Base-by-base conservation (phyloP, 1,140 invertebrate genomes). In the Copidosoma floridanum region DNA sequence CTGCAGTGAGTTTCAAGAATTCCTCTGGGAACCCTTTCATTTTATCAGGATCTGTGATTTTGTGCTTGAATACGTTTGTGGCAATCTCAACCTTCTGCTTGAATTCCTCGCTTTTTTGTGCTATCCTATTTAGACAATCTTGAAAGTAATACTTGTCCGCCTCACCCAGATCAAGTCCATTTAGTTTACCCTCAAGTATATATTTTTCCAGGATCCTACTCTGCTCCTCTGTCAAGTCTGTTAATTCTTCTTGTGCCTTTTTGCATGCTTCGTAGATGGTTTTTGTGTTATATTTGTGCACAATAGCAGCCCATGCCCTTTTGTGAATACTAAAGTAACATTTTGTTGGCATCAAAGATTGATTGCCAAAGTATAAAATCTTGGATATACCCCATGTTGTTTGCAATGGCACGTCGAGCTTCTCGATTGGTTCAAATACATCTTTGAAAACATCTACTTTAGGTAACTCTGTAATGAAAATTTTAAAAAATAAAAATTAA, bases 351-450 rank as follows among this genome's bases (percentile, higher is more conserved):
- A 93, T 91, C 20, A 90, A 67, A n/a, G 86, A 86, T 66, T 85
- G 87, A 70, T 90, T 90, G n/a, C 90, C 88, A 50, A 90, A 80
- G 71, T 89, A 93, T 11, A 96, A 76, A 24, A 89, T 87, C 75
- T 93, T 95, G 0, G 91, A 86, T 62, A 93, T 83, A 27, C 90
- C 90, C 90, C 91, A 95, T n/a, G 90, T 92, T 29, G 87, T 84
- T 69, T 93, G 89, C 35, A 97, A 78, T 20, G 89, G 86, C 8
- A 82, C 83, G 23, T 85, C 84, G 1, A 88, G 72, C 63, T 86
- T 83, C 70, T 97, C 94, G 11, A 96, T 70, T 10, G 89, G 89
- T 53, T 86, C 74, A 55, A 95, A 85, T n/a, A 95, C 82, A 68
- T 89, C 85, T 12, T 84, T 79, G 76, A 93, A 89, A 43, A 87